Evolutionary conservation across 2,888 invertebrate genomes (phyloP), one percentile per base, ranked within the genome.

Genomic region (Mantis religiosa): DNA sequence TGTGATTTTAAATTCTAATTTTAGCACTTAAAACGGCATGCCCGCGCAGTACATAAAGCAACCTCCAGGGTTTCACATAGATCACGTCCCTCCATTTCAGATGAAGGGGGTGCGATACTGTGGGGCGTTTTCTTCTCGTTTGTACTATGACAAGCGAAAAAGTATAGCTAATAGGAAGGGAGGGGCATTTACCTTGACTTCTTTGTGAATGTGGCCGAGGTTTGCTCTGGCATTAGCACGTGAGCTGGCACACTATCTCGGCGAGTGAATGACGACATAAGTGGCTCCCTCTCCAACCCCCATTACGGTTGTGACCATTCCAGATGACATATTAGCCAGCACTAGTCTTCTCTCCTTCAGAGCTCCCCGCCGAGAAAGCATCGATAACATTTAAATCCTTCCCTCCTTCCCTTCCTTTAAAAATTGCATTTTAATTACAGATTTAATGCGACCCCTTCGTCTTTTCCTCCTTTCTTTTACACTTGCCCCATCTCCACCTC

Each of bases 361-460:
- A 71, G 87, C 83, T 82, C 41, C 34, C 83, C 47, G 82, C 41
- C 12, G 34, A 84, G 84, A 34, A 85, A 84, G 88, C 88, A 84
- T 86, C 86, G 87, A 87, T 90, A 89, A 84, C 90, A 90, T 89
- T 90, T 88, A 89, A 90, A 88, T 89, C 89, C 88, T 84, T 84
- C 87, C 83, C 82, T 82, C 83, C 8, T 71, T 71, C 54, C 54
- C 54, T 71, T 71, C 85, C 88, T 88, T 87, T 85, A 89, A 89
- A 90, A 89, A 90, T 90, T 90, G 90, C 90, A 90, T 90, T 90
- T 90, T 90, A 90, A 90, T 91, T 90, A 90, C 90, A 84, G 88
- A 87, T 86, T 88, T 88, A 87, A 88, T 88, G 87, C 88, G 88
- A 28, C 85, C 47, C 84, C 85, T 85, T 30, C 88, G 81, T 84